Evolutionary conservation across 1,140 invertebrate genomes (phyloP).

Genomic region (Drosophila prosaltans): DNA sequence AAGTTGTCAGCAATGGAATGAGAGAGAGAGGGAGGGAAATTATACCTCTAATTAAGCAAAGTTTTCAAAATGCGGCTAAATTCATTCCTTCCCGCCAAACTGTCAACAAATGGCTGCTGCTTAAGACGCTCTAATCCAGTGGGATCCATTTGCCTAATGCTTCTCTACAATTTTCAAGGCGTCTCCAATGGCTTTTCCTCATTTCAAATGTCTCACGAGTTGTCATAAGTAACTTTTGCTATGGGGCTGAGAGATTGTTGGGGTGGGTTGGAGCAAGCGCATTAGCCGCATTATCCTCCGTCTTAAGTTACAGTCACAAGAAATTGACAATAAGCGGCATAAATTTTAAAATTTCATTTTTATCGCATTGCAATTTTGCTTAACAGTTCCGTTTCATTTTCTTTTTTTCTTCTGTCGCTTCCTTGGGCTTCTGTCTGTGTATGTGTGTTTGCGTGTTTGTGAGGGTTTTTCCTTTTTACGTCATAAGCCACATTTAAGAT

Average conservation of each 20-base stretch:
- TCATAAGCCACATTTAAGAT: constrained; percentile 70
- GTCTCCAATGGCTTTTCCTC: constrained; percentile 29
- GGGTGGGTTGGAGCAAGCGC: constrained; percentile 14
- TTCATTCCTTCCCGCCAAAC: constrained; percentile 52
- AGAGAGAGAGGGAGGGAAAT: constrained; percentile 17
- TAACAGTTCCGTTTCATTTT: constrained; percentile 31
- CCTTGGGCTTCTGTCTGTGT: not conserved
- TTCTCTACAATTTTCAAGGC: constrained; percentile 53
- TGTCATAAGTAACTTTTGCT: constrained; percentile 72
- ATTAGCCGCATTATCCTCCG: constrained; percentile 54
- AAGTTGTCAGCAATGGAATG: constrained; percentile 65
- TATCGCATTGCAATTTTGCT: constrained; percentile 77
- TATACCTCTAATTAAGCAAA: constrained; percentile 74
- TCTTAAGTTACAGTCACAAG: constrained; percentile 59
- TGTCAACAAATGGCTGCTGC: constrained; percentile 54
- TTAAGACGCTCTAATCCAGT: constrained; percentile 55
- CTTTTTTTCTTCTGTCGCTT: constrained; percentile 16
- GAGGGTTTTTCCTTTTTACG: constrained; percentile 35
- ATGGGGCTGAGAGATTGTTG: constrained; percentile 7
- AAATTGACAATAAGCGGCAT: constrained; percentile 78
- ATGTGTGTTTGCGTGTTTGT: constrained; percentile 4
- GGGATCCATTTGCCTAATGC: constrained; percentile 80
- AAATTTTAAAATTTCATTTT: constrained; percentile 82
- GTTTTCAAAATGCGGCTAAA: constrained; percentile 43
- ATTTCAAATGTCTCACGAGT: constrained; percentile 76